These are phyloP conservation scores for Marmota flaviventris DNA, from an alignment of 2,113 vertebrate genomes.

Conservation along the genomic window DNA sequence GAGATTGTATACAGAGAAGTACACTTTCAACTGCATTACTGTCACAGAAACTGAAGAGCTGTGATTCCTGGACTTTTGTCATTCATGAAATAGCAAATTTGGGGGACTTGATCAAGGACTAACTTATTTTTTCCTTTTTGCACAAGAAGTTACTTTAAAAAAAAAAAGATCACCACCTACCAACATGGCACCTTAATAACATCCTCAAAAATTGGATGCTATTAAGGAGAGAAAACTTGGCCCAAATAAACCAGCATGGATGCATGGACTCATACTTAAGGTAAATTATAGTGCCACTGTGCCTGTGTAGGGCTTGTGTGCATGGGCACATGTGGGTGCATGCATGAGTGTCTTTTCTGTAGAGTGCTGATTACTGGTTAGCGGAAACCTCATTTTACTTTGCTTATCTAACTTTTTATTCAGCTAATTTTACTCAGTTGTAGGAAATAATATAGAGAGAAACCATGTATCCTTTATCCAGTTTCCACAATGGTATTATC, in stretches of 20 bases:
- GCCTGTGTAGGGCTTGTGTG: not conserved
- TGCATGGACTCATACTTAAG: not conserved
- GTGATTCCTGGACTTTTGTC: not conserved
- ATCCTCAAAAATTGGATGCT: not conserved
- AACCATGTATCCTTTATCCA: not conserved
- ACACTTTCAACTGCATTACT: rapidly evolving
- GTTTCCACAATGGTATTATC: not conserved
- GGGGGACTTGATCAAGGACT: not conserved
- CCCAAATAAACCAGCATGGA: not conserved
- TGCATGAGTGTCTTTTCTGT: not conserved
- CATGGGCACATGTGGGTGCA: not conserved
- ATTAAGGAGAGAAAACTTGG: not conserved
- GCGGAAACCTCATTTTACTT: not conserved
- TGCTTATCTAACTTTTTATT: not conserved
- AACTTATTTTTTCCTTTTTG: not conserved
- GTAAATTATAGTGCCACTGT: not conserved
- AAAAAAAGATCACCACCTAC: constrained; percentile 8
- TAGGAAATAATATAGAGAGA: not conserved
- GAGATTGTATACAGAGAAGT: not conserved
- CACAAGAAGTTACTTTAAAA: not conserved
- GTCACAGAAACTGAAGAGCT: not conserved
- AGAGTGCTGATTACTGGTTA: not conserved
- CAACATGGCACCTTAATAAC: not conserved
- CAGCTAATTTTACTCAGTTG: not conserved
- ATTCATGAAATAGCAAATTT: not conserved